Percentiles rank a stretch among this genome's conserved stretches.
phyloP scores from a whole-genome alignment of 1,140 invertebrate genomes.

The Anoplophora glabripennis region DNA sequence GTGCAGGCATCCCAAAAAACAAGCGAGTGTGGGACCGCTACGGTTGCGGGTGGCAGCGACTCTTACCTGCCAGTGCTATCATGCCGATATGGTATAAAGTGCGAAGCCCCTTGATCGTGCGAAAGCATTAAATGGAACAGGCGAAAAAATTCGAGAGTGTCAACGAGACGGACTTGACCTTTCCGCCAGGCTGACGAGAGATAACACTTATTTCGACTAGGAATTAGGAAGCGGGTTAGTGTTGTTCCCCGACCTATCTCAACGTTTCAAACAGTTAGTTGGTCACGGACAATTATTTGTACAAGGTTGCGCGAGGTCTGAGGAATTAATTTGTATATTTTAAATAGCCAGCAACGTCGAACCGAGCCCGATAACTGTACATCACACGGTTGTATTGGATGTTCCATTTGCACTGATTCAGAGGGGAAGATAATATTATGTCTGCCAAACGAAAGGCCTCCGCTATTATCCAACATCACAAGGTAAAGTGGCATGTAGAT shows the following conservation, averaged over 20 bases:
- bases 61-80: too few relatives aligned
- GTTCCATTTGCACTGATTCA: neutral
- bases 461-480: conserved; percentile 60
- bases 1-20: too few relatives aligned
- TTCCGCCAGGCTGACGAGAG: neutral
- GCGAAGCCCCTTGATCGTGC: neutral
- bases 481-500: conserved; percentile 48
- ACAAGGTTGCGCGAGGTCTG: conserved; percentile 6
- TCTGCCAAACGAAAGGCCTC: conserved; percentile 60
- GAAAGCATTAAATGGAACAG: neutral
- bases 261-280: conserved; percentile 45
- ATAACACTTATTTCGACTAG: neutral
- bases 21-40: too few relatives aligned
- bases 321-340: conserved; percentile 1
- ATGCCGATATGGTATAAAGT: too few relatives aligned
- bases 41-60: too few relatives aligned
- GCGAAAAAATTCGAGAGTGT: neutral
- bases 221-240: conserved; percentile 10
- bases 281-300: conserved; percentile 36
- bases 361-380: too few relatives aligned
- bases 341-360: neutral
- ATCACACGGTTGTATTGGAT: too few relatives aligned
- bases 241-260: conserved; percentile 38
- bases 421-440: conserved; percentile 45
- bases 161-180: neutral